Evolutionary conservation across 2,888 invertebrate species (phyloP), one percentile per base, ranked within the genome.

Genomic region (Agonopterix alstromeriana): DNA sequence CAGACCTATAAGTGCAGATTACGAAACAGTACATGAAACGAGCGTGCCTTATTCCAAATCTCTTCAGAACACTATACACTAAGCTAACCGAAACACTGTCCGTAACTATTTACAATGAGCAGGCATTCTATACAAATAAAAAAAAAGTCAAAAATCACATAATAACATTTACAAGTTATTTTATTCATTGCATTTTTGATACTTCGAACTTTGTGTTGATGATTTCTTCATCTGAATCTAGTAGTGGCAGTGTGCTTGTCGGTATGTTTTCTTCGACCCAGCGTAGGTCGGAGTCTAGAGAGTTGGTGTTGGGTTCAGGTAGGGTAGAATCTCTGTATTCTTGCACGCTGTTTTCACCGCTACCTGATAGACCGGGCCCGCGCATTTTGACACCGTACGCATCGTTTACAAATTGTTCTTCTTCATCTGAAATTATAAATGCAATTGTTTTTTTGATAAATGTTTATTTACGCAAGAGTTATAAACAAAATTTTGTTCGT

Each of bases 251-350:
- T 73, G 95, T 91, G 53, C 94, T 91, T 35, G 94, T 91, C 0
- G 97, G 96, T 59, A 98, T 97, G 77, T 98, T 96, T 61, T 97
- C 97, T 73, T 98, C 98, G 5, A 98, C 94, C 98, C 98, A 98
- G 69, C 96, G 81, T 2, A 91, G 66, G 72, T 90, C 81, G 48
- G 89, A 62, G 74, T 84, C 81, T 2, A 83, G 42, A 77, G 91
- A 76, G 54, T 76, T 76, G 35, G 58, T 53, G 50, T 52, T 60
- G 11, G 59, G 62, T n/a, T 71, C 67, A 7, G 67, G 57, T 27
- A 60, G 45, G 46, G 71, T 46, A 57, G 63, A 48, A 38, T 73
- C 62, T 1, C 67, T 51, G 35, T 58, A 55, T 2, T 64, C 48
- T 8, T 17, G 5, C 10, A 47, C 47, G 46, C 52, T 45, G 46